Conservation (phyloP, 2,888 invertebrate genomes). For the Hipparchia semele region DNA sequence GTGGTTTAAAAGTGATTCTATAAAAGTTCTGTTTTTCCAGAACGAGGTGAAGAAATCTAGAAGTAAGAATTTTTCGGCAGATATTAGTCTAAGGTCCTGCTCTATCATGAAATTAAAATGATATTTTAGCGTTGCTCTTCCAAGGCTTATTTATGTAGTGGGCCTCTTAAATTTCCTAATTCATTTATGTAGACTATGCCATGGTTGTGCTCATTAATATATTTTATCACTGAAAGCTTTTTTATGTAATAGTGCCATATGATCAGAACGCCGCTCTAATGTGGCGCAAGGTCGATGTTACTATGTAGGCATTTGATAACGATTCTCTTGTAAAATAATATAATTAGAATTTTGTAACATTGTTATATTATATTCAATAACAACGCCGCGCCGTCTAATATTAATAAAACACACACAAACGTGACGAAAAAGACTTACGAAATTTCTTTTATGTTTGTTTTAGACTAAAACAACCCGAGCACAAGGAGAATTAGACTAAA, state of each 20-base stretch:
- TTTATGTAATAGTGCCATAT: conserved; percentile 11
- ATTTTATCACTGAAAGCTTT: neutral
- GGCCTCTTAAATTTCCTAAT: neutral
- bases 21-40: no score
- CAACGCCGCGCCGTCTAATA: neutral
- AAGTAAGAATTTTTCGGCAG: no score
- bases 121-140: no score
- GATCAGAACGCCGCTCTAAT: conserved; percentile 10
- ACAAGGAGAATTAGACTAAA: neutral
- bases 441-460: neutral
- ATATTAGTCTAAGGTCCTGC: no score
- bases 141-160: no score
- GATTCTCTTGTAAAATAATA: conserved; percentile 20
- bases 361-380: neutral
- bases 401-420: neutral
- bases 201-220: conserved; percentile 4
- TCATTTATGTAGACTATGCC: neutral
- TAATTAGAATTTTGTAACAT: conserved; percentile 12
- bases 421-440: neutral
- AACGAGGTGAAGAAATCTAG: no score
- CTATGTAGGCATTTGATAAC: conserved; percentile 33
- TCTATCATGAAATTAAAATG: neutral
- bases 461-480: neutral
- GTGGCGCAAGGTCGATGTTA: conserved; percentile 29
- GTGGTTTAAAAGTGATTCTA: no score